Conservation (phyloP, 2,113 vertebrate genomes). For the Nycticorax nycticorax region DNA sequence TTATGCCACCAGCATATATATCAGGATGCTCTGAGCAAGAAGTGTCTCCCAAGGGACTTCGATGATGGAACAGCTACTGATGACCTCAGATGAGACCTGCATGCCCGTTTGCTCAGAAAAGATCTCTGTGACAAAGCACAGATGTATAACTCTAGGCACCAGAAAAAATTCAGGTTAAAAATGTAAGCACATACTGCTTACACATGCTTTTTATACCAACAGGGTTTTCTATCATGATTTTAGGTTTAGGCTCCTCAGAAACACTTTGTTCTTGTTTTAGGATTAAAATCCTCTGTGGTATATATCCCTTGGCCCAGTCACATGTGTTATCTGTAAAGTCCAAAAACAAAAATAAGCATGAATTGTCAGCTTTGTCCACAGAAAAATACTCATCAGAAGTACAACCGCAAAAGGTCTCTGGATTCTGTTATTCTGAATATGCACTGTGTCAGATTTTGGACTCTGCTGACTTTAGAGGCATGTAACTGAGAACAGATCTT, state of each 20-base stretch:
- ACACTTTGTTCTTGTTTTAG: neutral
- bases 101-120: neutral
- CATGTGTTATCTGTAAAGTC: neutral
- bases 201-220: neutral
- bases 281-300: neutral
- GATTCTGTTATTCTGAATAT: neutral
- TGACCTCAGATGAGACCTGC: neutral
- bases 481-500: neutral
- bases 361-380: neutral
- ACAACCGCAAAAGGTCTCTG: neutral
- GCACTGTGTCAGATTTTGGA: neutral
- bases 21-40: neutral
- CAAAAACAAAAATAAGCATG: neutral
- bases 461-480: neutral
- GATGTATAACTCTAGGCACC: neutral
- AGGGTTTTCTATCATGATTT: neutral
- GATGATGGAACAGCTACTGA: neutral
- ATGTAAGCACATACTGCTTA: neutral
- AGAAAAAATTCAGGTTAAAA: neutral
- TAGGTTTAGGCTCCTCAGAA: neutral
- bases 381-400: neutral
- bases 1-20: neutral
- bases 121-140: neutral
- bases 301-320: neutral
- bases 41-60: neutral